These are phyloP conservation scores for Patella vulgata DNA, from an alignment of 1,140 invertebrate genomes.

Conservation along the genomic window DNA sequence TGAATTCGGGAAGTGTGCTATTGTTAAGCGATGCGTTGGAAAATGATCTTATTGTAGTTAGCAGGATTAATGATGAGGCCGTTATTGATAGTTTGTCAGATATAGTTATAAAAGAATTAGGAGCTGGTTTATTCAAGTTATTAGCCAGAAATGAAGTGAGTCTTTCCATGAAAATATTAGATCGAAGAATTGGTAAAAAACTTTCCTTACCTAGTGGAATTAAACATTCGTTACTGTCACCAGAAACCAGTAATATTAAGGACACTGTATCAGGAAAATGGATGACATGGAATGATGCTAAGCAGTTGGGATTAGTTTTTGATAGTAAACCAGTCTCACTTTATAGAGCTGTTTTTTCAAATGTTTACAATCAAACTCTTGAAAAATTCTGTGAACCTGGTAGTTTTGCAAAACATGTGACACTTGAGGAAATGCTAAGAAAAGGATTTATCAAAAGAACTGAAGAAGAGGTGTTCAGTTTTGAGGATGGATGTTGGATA, in stretches of 20 bases:
- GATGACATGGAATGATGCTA: slow-evolving; percentile 52
- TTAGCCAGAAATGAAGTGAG: slow-evolving; percentile 29
- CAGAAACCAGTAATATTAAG: slow-evolving; percentile 45
- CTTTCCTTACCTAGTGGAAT: slow-evolving; percentile 35
- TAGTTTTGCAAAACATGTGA: slow-evolving; percentile 12
- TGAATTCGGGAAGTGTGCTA: slow-evolving; percentile 69
- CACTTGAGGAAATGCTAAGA: slow-evolving; percentile 35
- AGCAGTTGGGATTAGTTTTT: slow-evolving; percentile 41
- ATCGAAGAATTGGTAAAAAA: slow-evolving; percentile 35
- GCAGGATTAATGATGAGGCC: slow-evolving; percentile 12
- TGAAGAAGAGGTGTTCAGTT: slow-evolving; percentile 69
- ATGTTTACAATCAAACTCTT: slow-evolving; percentile 22
- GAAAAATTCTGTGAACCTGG: slow-evolving; percentile 27
- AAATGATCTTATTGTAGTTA: slow-evolving; percentile 41
- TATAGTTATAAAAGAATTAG: slow-evolving; percentile 37
- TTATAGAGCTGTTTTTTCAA: slow-evolving; percentile 19
- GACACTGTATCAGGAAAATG: slow-evolving; percentile 53
- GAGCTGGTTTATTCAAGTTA: slow-evolving; percentile 33
- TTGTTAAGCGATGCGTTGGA: slow-evolving; percentile 47
- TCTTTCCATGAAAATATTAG: slow-evolving; percentile 29
- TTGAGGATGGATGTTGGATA: slow-evolving; percentile 76
- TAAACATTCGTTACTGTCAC: slow-evolving; percentile 31
- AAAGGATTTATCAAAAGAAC: slow-evolving; percentile 27
- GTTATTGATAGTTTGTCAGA: slow-evolving; percentile 28
- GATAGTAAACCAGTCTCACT: slow-evolving; percentile 33